phyloP scores from a whole-genome alignment of 2,113 vertebrate genomes.

The Enhydra lutris region DNA sequence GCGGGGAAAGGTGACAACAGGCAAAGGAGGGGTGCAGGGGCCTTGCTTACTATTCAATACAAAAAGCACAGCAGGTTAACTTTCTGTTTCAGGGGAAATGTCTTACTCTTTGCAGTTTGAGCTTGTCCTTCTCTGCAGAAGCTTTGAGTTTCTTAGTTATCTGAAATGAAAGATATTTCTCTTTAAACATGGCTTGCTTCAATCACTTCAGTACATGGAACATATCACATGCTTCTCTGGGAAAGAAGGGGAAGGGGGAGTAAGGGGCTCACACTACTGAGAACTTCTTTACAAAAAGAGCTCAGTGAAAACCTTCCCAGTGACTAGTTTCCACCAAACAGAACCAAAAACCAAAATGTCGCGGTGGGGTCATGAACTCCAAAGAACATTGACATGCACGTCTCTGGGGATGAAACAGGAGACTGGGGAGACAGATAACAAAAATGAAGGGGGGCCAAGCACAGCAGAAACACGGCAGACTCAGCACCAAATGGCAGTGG shows the following conservation, averaged over 20 bases:
- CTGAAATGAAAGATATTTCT: conserved; percentile 75
- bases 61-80: conserved; percentile 23
- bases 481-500: not conserved
- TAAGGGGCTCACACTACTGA: not conserved
- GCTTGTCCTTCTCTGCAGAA: conserved; percentile 82
- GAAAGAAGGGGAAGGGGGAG: not conserved
- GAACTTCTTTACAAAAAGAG: not conserved
- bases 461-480: not conserved
- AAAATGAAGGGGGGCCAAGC: not conserved
- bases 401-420: too few relatives aligned
- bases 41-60: not conserved
- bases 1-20: not conserved
- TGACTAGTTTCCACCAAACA: not conserved
- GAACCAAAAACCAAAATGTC: not conserved
- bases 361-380: not conserved
- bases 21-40: not conserved
- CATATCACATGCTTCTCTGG: not conserved
- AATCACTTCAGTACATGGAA: not conserved
- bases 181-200: not conserved
- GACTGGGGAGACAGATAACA: not conserved
- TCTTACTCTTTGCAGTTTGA: conserved; percentile 83
- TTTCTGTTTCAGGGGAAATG: not conserved
- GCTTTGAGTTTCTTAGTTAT: conserved; percentile 73
- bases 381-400: accelerated
- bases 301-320: not conserved